phyloP scores from a whole-genome alignment of 2,797 vertebrate genomes.

The Anolis apletophallus region DNA sequence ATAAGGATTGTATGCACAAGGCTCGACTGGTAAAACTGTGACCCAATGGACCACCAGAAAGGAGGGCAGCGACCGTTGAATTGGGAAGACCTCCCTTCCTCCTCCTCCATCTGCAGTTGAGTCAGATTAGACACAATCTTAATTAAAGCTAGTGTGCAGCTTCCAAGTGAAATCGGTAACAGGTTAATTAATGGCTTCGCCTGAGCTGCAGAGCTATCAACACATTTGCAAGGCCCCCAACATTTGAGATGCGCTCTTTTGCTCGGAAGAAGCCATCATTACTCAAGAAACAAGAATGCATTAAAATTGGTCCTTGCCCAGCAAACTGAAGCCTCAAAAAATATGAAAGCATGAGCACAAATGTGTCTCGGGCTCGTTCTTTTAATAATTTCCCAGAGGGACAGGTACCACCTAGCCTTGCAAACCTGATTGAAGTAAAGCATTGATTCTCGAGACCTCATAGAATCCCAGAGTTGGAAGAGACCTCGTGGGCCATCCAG shows the following conservation, averaged over 20 bases:
- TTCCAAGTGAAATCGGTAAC: slow-evolving; percentile 13
- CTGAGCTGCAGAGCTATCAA: not conserved
- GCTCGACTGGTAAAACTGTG: not conserved
- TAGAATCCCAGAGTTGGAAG: too few species aligned
- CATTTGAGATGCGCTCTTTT: not conserved
- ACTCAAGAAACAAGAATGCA: slow-evolving; percentile 9
- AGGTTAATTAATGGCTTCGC: slow-evolving; percentile 11
- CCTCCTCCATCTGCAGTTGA: not conserved
- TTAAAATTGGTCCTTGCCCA: not conserved
- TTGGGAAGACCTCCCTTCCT: not conserved
- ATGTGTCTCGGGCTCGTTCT: slow-evolving; percentile 37
- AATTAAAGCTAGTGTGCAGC: not conserved
- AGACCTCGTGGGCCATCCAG: too few species aligned
- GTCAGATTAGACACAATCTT: not conserved
- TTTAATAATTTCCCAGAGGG: slow-evolving; percentile 35
- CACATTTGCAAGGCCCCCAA: not conserved
- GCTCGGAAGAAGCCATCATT: not conserved
- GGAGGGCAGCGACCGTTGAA: not conserved
- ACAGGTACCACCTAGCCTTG: slow-evolving; percentile 64
- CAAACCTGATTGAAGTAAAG: slow-evolving; percentile 37
- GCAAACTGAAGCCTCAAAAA: not conserved
- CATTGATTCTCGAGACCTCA: not conserved
- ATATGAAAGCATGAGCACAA: not conserved
- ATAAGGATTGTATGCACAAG: not conserved
- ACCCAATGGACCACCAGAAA: too few species aligned